Percentiles rank a stretch among this genome's conserved stretches.
phyloP scores from a whole-genome alignment of 2,113 vertebrate genomes.

The Sciurus niger region DNA sequence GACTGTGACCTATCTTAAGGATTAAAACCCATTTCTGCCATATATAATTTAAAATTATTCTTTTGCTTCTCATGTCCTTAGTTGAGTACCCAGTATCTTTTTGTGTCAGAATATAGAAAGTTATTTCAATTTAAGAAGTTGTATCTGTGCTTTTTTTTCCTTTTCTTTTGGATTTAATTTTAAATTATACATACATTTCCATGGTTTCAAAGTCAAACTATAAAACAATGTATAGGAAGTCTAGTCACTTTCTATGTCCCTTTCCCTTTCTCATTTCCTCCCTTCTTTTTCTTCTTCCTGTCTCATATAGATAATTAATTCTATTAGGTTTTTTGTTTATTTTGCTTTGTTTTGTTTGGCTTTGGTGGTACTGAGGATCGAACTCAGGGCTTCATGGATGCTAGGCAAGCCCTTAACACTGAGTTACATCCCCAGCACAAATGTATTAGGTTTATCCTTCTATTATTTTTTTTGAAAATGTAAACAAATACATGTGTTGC shows the following conservation, averaged over 20 bases:
- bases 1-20: not conserved
- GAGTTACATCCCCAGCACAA: not conserved
- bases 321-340: not conserved
- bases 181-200: conserved; percentile 9
- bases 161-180: not conserved
- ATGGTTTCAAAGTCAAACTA: conserved; percentile 10
- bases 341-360: not conserved
- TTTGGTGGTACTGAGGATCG: not conserved
- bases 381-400: not conserved
- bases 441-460: not conserved
- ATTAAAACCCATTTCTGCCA: not conserved
- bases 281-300: not conserved
- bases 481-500: not conserved
- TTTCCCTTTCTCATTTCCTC: not conserved
- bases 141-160: not conserved
- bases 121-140: conserved; percentile 42
- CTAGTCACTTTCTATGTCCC: not conserved
- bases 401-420: no score
- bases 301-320: not conserved
- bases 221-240: not conserved
- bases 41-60: not conserved
- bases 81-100: not conserved
- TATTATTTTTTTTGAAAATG: not conserved
- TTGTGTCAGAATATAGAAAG: not conserved
- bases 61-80: not conserved